Evolutionary conservation across 2,797 vertebrate genomes (phyloP), one percentile per base, ranked within the genome.

Genomic region (Tragopan temminckii): DNA sequence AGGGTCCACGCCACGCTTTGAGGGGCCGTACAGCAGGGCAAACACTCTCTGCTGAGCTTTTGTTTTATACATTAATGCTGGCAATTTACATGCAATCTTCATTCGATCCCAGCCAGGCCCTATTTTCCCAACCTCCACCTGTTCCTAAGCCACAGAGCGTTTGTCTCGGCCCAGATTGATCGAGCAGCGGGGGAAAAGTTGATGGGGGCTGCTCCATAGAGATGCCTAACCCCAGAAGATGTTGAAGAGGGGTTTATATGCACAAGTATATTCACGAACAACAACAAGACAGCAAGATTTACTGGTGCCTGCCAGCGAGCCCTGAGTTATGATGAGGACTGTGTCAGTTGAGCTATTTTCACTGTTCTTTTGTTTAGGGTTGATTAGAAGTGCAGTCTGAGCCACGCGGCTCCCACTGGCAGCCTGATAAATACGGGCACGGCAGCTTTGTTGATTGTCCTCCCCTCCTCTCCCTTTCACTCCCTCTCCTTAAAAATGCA

Each of bases 361-460:
- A 88, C 81, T 38, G 55, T 91, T 86, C 95, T 95, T 97, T 95
- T 96, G 96, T 95, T 96, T 64, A 36, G 35, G 58, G 83, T 89
- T 94, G 94, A 95, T 27, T 76, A 67, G 89, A 83, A 78, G 93
- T 87, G 76, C 88, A 88, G 78, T 0, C 12, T 94, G 83, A 88
- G 85, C 61, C 27, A 57, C 46, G 67, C 90, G 85, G 91, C 96
- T 96, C 96, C 95, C 96, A 92, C 90, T 38, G 95, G 95, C 94
- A 89, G 94, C 70, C 82, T 18, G 29, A 79, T 89, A 86, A 74
- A 92, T 93, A 86, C 71, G 90, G 78, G 67, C 86, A 92, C 50
- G 59, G 89, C 79, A 69, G 93, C 94, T 94, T 85, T 88, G 86
- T 89, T 92, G 84, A 94, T 85, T 90, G 78, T 77, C 81, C 80